These are phyloP conservation scores for Hylaeus volcanicus DNA, from an alignment of 1,140 invertebrate genomes.

Conservation along the genomic window DNA sequence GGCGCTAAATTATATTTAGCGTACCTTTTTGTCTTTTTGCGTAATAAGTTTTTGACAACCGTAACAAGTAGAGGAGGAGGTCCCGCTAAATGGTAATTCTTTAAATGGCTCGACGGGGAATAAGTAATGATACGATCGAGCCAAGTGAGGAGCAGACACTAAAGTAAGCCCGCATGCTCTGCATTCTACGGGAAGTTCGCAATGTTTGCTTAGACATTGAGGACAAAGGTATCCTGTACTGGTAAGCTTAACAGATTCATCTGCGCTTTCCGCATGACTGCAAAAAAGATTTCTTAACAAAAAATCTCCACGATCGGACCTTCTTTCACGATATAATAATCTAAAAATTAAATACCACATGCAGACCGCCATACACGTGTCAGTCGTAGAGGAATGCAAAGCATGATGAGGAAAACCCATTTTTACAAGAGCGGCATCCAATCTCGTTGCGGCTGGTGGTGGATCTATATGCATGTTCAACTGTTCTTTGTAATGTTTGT, in stretches of 20 bases:
- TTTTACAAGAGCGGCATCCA: slow-evolving; percentile 93
- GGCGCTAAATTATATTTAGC: neutral
- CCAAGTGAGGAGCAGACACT: slow-evolving; percentile 98
- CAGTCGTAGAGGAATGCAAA: slow-evolving; percentile 75
- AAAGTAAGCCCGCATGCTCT: slow-evolving; percentile 96
- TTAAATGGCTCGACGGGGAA: slow-evolving; percentile 94
- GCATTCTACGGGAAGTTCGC: slow-evolving; percentile 98
- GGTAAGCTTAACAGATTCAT: slow-evolving; percentile 84
- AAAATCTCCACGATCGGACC: too few relatives aligned
- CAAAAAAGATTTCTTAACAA: slow-evolving; percentile 43
- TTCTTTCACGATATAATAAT: neutral
- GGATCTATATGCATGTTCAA: slow-evolving; percentile 91
- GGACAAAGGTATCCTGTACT: slow-evolving; percentile 96
- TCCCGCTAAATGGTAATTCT: slow-evolving; percentile 83
- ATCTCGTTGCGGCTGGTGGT: slow-evolving; percentile 89
- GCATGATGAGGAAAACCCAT: slow-evolving; percentile 95
- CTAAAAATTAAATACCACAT: slow-evolving; percentile 87
- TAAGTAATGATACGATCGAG: slow-evolving; percentile 97
- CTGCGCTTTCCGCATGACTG: slow-evolving; percentile 90
- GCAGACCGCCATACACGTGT: slow-evolving; percentile 88
- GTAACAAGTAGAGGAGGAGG: slow-evolving; percentile 83
- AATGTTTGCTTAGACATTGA: slow-evolving; percentile 98
- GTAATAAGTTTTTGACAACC: slow-evolving; percentile 86
- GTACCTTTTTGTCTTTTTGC: slow-evolving; percentile 87
- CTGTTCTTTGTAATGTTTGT: slow-evolving; percentile 93